phyloP scores from a whole-genome alignment of 2,888 invertebrate genomes.

The Drepana falcataria region DNA sequence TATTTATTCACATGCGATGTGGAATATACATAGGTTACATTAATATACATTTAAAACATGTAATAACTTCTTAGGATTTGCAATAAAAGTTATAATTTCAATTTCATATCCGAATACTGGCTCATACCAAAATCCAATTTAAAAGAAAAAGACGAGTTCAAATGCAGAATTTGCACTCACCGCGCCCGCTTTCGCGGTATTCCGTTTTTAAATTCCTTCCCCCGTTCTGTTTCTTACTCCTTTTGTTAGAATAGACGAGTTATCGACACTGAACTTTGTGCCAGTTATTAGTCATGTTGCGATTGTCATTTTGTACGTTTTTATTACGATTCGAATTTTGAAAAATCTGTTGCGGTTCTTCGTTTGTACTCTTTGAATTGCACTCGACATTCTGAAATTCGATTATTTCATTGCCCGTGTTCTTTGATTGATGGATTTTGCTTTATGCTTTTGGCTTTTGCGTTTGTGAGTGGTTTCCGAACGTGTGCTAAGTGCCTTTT shows the following conservation, averaged over 20 bases:
- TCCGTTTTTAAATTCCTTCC: conserved; percentile 57
- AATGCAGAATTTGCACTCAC: conserved; percentile 32
- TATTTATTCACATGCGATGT: conserved; percentile 53
- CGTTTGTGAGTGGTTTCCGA: conserved; percentile 52
- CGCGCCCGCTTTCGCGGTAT: conserved; percentile 25
- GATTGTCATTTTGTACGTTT: conserved; percentile 30
- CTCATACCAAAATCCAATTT: too few relatives aligned
- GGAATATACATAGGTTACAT: too few relatives aligned
- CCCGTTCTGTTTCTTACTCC: conserved; percentile 39
- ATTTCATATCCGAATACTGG: too few relatives aligned
- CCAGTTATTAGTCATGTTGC: conserved; percentile 68
- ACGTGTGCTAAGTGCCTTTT: conserved; percentile 57
- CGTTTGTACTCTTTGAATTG: conserved; percentile 69
- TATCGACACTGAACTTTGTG: conserved; percentile 68
- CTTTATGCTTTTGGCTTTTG: conserved; percentile 45
- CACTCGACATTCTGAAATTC: conserved; percentile 68
- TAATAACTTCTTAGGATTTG: too few relatives aligned
- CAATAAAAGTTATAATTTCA: too few relatives aligned
- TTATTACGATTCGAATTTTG: conserved; percentile 42
- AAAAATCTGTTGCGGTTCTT: conserved; percentile 68
- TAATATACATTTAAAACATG: background rate
- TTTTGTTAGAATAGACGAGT: conserved; percentile 57
- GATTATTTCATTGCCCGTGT: conserved; percentile 67
- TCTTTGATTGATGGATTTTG: conserved; percentile 73
- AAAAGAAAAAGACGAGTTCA: conserved; percentile 22